A percentile compares a stretch with the other conserved stretches of the same genome.
phyloP scores from a whole-genome alignment of 2,888 invertebrate genomes.

The Polylopha cassiicola region DNA sequence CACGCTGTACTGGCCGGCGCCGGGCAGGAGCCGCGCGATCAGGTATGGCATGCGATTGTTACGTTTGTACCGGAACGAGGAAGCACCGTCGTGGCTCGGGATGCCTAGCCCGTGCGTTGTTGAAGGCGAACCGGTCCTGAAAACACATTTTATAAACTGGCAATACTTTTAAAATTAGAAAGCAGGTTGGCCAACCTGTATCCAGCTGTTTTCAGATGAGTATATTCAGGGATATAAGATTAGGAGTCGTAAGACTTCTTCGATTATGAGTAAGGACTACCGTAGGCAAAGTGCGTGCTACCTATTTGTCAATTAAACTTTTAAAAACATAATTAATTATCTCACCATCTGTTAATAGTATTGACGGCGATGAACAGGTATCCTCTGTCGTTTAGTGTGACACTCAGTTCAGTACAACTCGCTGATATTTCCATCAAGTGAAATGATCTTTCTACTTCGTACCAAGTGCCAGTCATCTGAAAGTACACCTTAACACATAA shows the following conservation, averaged over 20 bases:
- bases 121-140: slow-evolving; percentile 79
- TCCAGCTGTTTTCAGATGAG: too few relatives aligned
- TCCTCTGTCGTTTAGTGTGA: slow-evolving; percentile 72
- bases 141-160: slow-evolving; percentile 8
- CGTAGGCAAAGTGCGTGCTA: too few relatives aligned
- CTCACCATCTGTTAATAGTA: slow-evolving; percentile 82
- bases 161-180: too few relatives aligned
- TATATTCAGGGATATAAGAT: too few relatives aligned
- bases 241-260: too few relatives aligned
- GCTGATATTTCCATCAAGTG: slow-evolving; percentile 84
- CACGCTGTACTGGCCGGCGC: slow-evolving; percentile 83
- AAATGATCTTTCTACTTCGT: slow-evolving; percentile 86
- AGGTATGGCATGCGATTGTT: slow-evolving; percentile 80
- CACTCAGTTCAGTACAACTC: slow-evolving; percentile 81
- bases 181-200: too few relatives aligned
- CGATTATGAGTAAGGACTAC: too few relatives aligned
- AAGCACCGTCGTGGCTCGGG: slow-evolving; percentile 75
- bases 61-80: slow-evolving; percentile 79
- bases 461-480: slow-evolving; percentile 84
- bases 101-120: slow-evolving; percentile 80
- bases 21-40: slow-evolving; percentile 81
- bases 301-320: not conserved
- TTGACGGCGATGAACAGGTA: slow-evolving; percentile 79
- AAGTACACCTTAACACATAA: too few relatives aligned
- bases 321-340: not conserved